Evolutionary conservation across 2,888 invertebrate genomes (phyloP).

Genomic region (Steinernema scapterisci): DNA sequence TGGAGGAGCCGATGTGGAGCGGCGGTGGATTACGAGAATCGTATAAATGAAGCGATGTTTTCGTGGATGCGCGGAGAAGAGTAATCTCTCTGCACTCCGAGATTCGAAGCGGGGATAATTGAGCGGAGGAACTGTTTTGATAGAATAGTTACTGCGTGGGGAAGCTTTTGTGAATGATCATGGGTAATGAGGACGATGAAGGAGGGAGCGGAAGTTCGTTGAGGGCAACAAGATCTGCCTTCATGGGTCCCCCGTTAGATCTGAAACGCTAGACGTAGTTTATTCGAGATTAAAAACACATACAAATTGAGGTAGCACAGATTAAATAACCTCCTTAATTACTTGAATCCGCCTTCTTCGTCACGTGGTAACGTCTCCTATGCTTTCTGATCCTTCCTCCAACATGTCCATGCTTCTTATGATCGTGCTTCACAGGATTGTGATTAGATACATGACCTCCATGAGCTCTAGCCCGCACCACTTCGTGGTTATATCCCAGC

Average conservation of each 20-base stretch:
- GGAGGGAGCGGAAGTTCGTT: not conserved
- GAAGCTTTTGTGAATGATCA: not conserved
- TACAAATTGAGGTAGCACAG: too few relatives aligned
- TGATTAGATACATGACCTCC: not conserved
- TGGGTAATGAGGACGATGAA: not conserved
- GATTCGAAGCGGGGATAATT: too few relatives aligned
- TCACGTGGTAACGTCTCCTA: not conserved
- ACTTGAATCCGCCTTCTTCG: not conserved
- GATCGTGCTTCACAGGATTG: not conserved
- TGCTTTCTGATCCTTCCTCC: not conserved
- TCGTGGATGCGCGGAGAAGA: too few relatives aligned
- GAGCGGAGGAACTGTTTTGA: not conserved
- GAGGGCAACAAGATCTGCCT: too few relatives aligned
- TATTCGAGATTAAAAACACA: too few relatives aligned
- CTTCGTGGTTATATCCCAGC: too few relatives aligned
- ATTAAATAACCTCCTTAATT: too few relatives aligned
- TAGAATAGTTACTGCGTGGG: not conserved
- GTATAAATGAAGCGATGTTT: too few relatives aligned
- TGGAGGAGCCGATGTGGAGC: not conserved
- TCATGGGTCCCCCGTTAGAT: too few relatives aligned
- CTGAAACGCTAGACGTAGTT: too few relatives aligned
- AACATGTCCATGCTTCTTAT: not conserved
- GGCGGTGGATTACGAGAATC: not conserved
- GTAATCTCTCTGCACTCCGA: too few relatives aligned
- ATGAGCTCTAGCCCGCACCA: too few relatives aligned